These are phyloP conservation scores for Diorhabda sublineata DNA, from an alignment of 1,140 invertebrate genomes.

Conservation along the genomic window DNA sequence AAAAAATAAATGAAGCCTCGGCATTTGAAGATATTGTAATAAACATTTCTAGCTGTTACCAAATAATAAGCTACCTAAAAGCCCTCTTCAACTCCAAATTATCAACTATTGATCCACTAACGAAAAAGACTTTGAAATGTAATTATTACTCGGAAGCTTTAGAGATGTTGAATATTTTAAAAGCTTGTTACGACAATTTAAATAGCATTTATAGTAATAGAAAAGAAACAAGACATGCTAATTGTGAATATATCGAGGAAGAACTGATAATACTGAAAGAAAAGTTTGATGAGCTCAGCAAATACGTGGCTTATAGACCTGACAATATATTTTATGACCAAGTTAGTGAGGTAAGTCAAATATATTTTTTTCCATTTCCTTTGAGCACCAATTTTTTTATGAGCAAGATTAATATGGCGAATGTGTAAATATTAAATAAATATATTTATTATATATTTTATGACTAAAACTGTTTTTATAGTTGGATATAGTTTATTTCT, in stretches of 20 bases:
- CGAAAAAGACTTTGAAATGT: slow-evolving; percentile 65
- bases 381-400: too few species aligned
- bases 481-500: not conserved
- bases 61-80: slow-evolving; percentile 37
- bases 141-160: slow-evolving; percentile 61
- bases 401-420: too few species aligned
- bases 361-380: too few species aligned
- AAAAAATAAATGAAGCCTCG: not conserved
- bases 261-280: slow-evolving; percentile 40
- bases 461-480: not conserved
- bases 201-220: slow-evolving; percentile 37
- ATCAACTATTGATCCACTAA: slow-evolving; percentile 66
- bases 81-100: slow-evolving; percentile 43
- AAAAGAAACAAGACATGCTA: slow-evolving; percentile 39
- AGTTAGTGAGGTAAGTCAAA: slow-evolving; percentile 40
- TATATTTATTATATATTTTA: slow-evolving; percentile 9
- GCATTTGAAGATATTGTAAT: not conserved
- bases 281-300: slow-evolving; percentile 44
- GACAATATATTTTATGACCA: slow-evolving; percentile 51
- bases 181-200: slow-evolving; percentile 33
- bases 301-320: slow-evolving; percentile 55
- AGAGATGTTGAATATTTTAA: slow-evolving; percentile 34
- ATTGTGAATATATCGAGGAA: slow-evolving; percentile 40
- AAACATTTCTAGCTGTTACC: slow-evolving; percentile 31
- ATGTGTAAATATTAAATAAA: not conserved